These are phyloP conservation scores for Trissonchulus latispiculum DNA, from an alignment of 2,888 invertebrate species.

Conservation along the genomic window DNA sequence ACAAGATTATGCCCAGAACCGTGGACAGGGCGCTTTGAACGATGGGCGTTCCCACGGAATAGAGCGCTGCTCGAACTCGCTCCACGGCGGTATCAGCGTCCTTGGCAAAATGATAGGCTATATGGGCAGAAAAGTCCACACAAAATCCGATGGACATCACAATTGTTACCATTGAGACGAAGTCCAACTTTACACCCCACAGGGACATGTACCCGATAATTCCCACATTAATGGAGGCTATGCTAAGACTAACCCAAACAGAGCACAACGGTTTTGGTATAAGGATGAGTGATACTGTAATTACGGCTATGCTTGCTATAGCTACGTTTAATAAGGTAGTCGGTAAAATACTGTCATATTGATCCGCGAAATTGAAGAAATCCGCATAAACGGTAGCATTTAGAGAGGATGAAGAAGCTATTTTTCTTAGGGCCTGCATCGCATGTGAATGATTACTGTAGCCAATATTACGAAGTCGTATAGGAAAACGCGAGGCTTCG, in stretches of 20 bases:
- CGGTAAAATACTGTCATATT: slow-evolving; percentile 41
- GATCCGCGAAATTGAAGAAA: slow-evolving; percentile 43
- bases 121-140: slow-evolving; percentile 90
- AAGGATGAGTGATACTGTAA: slow-evolving; percentile 85
- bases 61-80: slow-evolving; percentile 70
- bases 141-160: slow-evolving; percentile 17
- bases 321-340: slow-evolving; percentile 58
- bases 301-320: slow-evolving; percentile 62
- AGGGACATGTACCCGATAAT: slow-evolving; percentile 91
- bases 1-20: slow-evolving; percentile 72
- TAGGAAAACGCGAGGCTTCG: slow-evolving; percentile 39
- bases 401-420: slow-evolving; percentile 34
- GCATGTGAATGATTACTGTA: slow-evolving; percentile 35
- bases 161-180: slow-evolving; percentile 66
- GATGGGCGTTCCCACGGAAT: slow-evolving; percentile 77
- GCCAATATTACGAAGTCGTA: slow-evolving; percentile 36
- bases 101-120: slow-evolving; percentile 59
- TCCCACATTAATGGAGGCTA: slow-evolving; percentile 81
- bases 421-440: slow-evolving; percentile 37
- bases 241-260: slow-evolving; percentile 86
- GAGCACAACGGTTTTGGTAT: slow-evolving; percentile 83
- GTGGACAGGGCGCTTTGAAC: slow-evolving; percentile 83
- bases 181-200: slow-evolving; percentile 72
- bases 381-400: slow-evolving; percentile 41
- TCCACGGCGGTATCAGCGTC: slow-evolving; percentile 54